These are phyloP conservation scores for Chrysolina haemoptera DNA, from an alignment of 2,888 invertebrate species.

Conservation along the genomic window DNA sequence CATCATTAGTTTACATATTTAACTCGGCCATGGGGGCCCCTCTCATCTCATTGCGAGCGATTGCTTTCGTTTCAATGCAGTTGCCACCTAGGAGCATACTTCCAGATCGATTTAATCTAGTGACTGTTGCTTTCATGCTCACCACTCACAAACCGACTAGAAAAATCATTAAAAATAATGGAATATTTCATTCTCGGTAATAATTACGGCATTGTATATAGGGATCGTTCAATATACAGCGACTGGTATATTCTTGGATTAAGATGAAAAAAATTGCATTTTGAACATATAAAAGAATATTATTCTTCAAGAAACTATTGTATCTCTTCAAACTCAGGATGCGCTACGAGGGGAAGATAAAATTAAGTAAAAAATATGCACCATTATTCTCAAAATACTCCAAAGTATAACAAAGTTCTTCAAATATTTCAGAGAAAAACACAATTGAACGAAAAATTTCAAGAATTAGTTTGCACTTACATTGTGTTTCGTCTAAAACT, in stretches of 20 bases:
- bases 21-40: constrained; percentile 59
- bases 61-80: constrained; percentile 60
- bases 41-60: constrained; percentile 56
- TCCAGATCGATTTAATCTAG: constrained; percentile 62
- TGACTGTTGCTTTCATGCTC: constrained; percentile 57
- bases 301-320: too few species aligned
- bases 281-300: too few species aligned
- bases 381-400: too few species aligned
- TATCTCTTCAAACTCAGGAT: too few species aligned
- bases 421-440: too few species aligned
- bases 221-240: not conserved
- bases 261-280: too few species aligned
- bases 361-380: too few species aligned
- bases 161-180: constrained; percentile 53
- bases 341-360: too few species aligned
- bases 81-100: constrained; percentile 62
- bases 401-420: too few species aligned
- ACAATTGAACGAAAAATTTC: too few species aligned
- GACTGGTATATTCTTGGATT: not conserved
- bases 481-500: too few species aligned
- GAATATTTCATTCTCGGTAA: constrained; percentile 41
- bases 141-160: constrained; percentile 45
- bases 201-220: constrained; percentile 32
- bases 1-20: constrained; percentile 65
- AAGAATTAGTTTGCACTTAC: too few species aligned